Conservation (phyloP, 1,140 invertebrate genomes). For the Bombus difficillimus region DNA sequence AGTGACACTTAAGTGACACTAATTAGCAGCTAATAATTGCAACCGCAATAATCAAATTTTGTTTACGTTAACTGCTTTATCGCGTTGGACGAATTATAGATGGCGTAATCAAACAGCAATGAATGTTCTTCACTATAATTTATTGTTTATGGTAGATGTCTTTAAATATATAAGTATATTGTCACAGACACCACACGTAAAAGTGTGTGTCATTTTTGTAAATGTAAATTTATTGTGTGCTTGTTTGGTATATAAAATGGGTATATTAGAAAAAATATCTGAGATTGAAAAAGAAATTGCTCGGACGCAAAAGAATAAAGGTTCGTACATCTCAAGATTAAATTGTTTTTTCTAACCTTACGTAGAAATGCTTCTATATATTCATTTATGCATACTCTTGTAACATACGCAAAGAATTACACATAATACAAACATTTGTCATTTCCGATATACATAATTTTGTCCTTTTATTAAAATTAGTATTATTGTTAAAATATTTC, state of each 20-base stretch:
- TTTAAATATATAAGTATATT: slow-evolving; percentile 10
- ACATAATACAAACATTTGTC: not conserved
- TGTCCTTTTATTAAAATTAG: not conserved
- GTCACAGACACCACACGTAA: not conserved
- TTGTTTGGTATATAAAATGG: slow-evolving; percentile 86
- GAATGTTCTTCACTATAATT: not conserved
- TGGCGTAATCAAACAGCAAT: not conserved
- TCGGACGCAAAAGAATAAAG: slow-evolving; percentile 99
- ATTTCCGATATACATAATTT: not conserved
- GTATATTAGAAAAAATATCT: slow-evolving; percentile 98
- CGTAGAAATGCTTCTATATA: not conserved
- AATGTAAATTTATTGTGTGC: slow-evolving; percentile 42
- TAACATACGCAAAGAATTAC: slow-evolving; percentile 9
- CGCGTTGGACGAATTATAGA: not conserved
- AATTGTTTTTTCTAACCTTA: slow-evolving; percentile 45
- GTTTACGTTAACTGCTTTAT: too few relatives aligned
- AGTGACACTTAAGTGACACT: too few relatives aligned
- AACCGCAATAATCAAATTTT: too few relatives aligned
- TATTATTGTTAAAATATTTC: not conserved
- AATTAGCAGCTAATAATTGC: too few relatives aligned
- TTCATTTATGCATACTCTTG: not conserved
- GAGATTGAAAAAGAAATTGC: slow-evolving; percentile 99
- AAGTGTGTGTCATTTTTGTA: slow-evolving; percentile 26
- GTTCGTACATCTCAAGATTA: slow-evolving; percentile 82
- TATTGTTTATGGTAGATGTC: slow-evolving; percentile 9